Conservation (phyloP, 1,140 invertebrate species). For the Drosophila sproati region DNA sequence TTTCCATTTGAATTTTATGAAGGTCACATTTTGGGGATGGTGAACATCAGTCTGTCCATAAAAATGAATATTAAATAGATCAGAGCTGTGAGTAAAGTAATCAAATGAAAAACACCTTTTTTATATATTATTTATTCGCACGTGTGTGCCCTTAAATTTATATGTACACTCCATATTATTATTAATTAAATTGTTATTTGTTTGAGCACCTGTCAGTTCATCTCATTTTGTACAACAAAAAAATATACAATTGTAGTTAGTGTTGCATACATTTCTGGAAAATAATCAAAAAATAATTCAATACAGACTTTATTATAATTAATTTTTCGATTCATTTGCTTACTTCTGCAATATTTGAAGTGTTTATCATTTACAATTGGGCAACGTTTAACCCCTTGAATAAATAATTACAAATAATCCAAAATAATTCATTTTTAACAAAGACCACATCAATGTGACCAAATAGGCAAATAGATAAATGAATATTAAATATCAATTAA, state of each 20-base stretch:
- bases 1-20: slow-evolving; percentile 11
- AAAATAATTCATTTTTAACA: background rate
- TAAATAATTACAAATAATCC: slow-evolving; percentile 4
- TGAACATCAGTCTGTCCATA: slow-evolving; percentile 1
- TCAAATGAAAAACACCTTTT: background rate
- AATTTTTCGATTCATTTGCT: slow-evolving; percentile 8
- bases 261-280: background rate
- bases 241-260: slow-evolving; percentile 4
- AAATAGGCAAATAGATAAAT: slow-evolving; percentile 6
- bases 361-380: background rate
- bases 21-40: background rate
- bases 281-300: slow-evolving; percentile 1
- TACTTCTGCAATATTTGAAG: background rate
- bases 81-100: slow-evolving; percentile 6
- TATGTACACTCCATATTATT: background rate
- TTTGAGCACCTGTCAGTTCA: background rate
- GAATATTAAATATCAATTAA: slow-evolving; percentile 6
- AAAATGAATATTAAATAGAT: slow-evolving; percentile 14
- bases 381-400: background rate
- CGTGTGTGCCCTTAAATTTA: background rate
- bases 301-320: background rate
- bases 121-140: too few relatives aligned
- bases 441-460: slow-evolving; percentile 8
- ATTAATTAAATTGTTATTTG: background rate
- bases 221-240: background rate